Base-by-base conservation (phyloP, 1,140 invertebrate species). In the Orussus abietinus region DNA sequence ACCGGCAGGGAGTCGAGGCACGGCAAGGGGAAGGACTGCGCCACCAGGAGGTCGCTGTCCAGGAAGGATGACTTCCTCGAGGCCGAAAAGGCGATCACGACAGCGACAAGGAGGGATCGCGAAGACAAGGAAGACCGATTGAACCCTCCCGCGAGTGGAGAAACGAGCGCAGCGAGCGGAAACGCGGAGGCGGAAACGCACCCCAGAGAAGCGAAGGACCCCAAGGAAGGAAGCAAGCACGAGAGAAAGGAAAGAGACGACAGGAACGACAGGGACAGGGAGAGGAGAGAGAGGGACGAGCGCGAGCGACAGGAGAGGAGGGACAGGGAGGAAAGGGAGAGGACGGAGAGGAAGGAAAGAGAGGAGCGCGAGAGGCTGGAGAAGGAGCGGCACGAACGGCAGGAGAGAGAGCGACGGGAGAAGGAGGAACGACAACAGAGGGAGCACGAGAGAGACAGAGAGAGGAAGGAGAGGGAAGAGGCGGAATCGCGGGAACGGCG, bases 321-420 rank as follows among this genome's bases (percentile, higher is more conserved):
- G 35, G 63, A 66, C 13, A 72, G 67, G 34, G 53, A 45, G 45
- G 64, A 71, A 6, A 60, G 57, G 48, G 56, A 62, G 38, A 25
- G 40, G n/a, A n/a, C n/a, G 11, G 56, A 62, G 15, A 55, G 47
- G 33, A 74, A 70, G 52, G 74, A 77, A 43, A 69, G 73, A 42
- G 47, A 60, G 51, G 58, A 61, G 47, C 53, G 44, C 38, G 61
- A 74, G 47, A 70, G 68, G 60, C 38, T 58, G 10, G 69, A 76
- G 49, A 54, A 64, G 40, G 62, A 70, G 37, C 40, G 61, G 11
- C 45, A 72, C 51, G 43, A 59, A 33, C 42, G 39, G 6, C 2
- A 31, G 14, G 46, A 61, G 14, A 44, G 40, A 11, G 53, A 59
- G 7, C 10, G 45, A 29, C 29, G 41, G 13, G 47, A 42, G 15